Evolutionary conservation across 2,888 invertebrate genomes (phyloP).

Genomic region (Allacma fusca): DNA sequence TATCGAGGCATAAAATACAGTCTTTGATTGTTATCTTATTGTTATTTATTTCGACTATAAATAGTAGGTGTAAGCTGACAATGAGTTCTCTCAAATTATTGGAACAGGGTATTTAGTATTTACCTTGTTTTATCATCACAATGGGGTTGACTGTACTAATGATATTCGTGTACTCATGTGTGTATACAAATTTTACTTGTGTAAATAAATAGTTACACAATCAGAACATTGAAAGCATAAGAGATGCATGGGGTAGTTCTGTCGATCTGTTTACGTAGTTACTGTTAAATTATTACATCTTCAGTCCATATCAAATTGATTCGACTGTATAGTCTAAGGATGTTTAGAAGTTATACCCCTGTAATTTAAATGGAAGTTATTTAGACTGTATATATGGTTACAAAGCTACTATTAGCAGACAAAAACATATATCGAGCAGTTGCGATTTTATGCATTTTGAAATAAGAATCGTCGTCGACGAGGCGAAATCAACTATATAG

Average conservation of each 20-base stretch:
- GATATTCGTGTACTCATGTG: not conserved
- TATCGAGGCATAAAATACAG: not conserved
- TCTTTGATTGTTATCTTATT: not conserved
- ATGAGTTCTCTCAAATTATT: not conserved
- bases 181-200: not conserved
- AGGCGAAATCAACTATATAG: too few species aligned
- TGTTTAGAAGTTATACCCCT: too few species aligned
- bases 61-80: not conserved
- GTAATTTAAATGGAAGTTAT: too few species aligned
- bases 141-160: constrained; percentile 9
- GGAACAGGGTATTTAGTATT: not conserved
- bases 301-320: too few species aligned
- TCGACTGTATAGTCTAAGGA: too few species aligned
- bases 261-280: not conserved
- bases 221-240: not conserved
- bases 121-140: constrained; percentile 12
- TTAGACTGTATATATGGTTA: too few species aligned
- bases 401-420: too few species aligned
- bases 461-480: too few species aligned
- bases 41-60: not conserved
- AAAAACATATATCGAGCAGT: too few species aligned
- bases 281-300: too few species aligned
- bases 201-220: constrained; percentile 7
- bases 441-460: too few species aligned
- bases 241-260: too few species aligned